These are phyloP conservation scores for Nycticebus coucang DNA, from an alignment of 2,113 vertebrate genomes.

Conservation along the genomic window DNA sequence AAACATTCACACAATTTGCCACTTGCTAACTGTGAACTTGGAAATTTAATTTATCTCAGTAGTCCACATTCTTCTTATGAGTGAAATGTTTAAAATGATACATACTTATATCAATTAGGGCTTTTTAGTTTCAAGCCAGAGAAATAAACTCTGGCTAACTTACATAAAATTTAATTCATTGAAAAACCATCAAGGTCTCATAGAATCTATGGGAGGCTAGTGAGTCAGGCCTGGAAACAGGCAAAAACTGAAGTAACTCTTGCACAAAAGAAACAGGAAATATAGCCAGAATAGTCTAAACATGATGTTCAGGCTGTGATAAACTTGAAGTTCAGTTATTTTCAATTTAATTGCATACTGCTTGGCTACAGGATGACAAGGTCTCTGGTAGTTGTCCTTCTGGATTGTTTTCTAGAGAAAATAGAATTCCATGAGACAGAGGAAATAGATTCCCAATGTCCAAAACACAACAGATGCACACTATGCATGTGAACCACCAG, in stretches of 20 bases:
- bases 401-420: background rate
- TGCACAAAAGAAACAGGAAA: background rate
- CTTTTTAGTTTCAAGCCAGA: background rate
- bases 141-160: background rate
- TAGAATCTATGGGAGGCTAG: background rate
- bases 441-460: background rate
- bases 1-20: background rate
- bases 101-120: background rate
- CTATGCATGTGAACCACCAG: background rate
- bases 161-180: background rate
- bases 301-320: background rate
- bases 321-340: background rate
- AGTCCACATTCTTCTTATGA: background rate
- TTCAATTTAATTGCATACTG: background rate
- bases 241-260: background rate
- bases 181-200: constrained; percentile 12
- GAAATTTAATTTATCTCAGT: background rate
- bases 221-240: background rate
- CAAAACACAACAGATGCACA: background rate
- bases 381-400: background rate
- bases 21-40: background rate
- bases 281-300: background rate
- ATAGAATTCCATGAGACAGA: background rate
- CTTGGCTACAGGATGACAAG: background rate
- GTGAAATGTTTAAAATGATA: background rate